These are phyloP conservation scores for Cyclura pinguis DNA, from an alignment of 2,797 vertebrate species.

Conservation along the genomic window DNA sequence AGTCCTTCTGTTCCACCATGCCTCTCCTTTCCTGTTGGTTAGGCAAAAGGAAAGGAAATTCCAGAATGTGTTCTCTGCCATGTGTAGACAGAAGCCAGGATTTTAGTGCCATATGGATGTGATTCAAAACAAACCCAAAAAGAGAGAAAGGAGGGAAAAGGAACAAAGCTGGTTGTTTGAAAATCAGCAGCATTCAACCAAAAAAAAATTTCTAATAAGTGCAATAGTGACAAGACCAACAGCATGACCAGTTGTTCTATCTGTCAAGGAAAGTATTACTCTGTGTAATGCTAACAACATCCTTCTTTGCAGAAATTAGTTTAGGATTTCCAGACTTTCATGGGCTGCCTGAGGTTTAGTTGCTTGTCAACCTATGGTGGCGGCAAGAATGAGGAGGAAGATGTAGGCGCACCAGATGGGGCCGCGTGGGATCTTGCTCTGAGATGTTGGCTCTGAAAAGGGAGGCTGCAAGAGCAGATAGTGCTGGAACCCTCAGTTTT, in stretches of 20 bases:
- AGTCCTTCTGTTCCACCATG: conserved; percentile 16
- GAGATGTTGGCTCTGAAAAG: background rate
- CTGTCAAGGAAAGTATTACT: background rate
- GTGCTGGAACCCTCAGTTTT: background rate
- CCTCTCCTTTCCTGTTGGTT: conserved; percentile 20
- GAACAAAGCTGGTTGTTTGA: conserved; percentile 37
- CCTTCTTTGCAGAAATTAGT: background rate
- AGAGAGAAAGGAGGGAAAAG: background rate
- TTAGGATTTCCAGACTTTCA: conserved; percentile 1
- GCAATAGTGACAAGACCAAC: conserved; percentile 37
- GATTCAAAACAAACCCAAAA: conserved; percentile 55
- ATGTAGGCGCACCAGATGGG: background rate
- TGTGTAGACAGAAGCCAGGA: conserved; percentile 46
- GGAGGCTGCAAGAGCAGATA: background rate
- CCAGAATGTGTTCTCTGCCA: conserved; percentile 30
- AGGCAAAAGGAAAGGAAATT: conserved; percentile 55
- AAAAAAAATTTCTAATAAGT: background rate
- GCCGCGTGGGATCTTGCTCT: background rate
- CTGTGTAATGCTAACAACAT: background rate
- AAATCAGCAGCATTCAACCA: conserved; percentile 37
- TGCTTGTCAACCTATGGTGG: background rate
- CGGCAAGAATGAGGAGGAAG: too few relatives aligned
- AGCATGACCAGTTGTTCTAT: background rate
- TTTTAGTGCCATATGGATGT: conserved; percentile 59
- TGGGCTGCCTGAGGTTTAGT: background rate